Percentiles rank a stretch among this genome's conserved stretches.
Evolutionary conservation across 2,888 invertebrate species (phyloP).

Genomic region (Stramonita haemastoma): DNA sequence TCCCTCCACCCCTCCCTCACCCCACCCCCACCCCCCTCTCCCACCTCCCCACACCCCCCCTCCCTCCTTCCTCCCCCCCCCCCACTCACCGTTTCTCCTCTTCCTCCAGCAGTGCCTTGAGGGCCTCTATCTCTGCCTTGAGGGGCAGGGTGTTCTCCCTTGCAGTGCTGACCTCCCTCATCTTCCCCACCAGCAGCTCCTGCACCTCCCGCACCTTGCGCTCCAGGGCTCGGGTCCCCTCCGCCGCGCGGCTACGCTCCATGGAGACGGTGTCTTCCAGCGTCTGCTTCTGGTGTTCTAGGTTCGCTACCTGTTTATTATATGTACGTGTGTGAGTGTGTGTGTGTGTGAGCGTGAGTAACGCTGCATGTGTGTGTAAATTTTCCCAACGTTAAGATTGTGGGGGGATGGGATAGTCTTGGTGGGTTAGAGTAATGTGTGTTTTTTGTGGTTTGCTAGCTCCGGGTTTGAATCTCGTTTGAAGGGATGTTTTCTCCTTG

Average conservation of each 20-base stretch:
- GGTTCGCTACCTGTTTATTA: slow-evolving; percentile 64
- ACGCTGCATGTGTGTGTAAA: no score
- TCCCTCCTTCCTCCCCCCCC: background rate
- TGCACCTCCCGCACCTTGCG: slow-evolving; percentile 70
- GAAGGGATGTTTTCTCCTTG: no score
- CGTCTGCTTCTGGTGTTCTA: slow-evolving; percentile 65
- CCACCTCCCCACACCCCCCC: background rate
- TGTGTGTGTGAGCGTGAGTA: no score
- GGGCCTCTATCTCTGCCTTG: slow-evolving; percentile 73
- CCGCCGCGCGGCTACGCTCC: slow-evolving; percentile 59
- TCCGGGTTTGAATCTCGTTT: no score
- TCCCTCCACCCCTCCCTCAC: no score
- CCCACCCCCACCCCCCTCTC: no score
- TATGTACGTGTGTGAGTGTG: no score
- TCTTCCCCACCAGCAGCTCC: slow-evolving; percentile 72
- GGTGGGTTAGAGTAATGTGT: no score
- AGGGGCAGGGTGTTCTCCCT: slow-evolving; percentile 70
- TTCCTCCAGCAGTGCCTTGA: slow-evolving; percentile 71
- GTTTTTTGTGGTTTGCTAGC: no score
- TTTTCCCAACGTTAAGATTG: no score
- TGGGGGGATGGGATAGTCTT: no score
- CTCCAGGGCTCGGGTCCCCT: slow-evolving; percentile 66
- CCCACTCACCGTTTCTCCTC: slow-evolving; percentile 63
- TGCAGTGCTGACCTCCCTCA: slow-evolving; percentile 68
- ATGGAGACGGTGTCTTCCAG: slow-evolving; percentile 62